Evolutionary conservation across 1,140 invertebrate species (phyloP).

Genomic region (Drosophila subobscura): DNA sequence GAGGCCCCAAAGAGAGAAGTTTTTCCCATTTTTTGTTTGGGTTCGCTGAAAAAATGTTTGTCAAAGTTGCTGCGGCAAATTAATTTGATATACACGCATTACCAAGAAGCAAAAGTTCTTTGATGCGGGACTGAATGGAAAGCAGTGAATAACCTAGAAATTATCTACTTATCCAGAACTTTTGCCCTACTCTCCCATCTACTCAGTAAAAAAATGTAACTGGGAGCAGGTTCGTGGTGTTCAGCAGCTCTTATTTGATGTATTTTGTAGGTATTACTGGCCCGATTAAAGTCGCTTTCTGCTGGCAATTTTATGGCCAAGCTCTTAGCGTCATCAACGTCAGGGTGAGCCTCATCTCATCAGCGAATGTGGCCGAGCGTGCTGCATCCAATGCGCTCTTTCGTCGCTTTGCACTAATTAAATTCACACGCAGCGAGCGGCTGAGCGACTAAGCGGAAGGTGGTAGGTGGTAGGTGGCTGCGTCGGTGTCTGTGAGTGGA

Average conservation of each 20-base stretch:
- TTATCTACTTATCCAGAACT: slow-evolving; percentile 13
- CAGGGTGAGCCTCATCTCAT: slow-evolving; percentile 18
- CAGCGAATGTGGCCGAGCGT: slow-evolving; percentile 35
- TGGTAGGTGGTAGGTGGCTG: not conserved
- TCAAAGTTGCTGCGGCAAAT: slow-evolving; percentile 46
- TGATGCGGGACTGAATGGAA: not conserved
- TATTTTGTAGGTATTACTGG: not conserved
- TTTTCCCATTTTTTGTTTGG: not conserved
- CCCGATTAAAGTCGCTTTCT: slow-evolving; percentile 28
- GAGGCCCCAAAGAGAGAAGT: slow-evolving; percentile 28
- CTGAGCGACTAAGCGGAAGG: not conserved
- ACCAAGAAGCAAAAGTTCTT: not conserved
- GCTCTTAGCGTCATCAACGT: slow-evolving; percentile 25
- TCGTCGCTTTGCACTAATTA: slow-evolving; percentile 44
- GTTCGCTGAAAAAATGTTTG: not conserved
- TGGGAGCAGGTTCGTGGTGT: not conserved
- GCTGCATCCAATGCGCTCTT: slow-evolving; percentile 20
- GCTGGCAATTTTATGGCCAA: slow-evolving; percentile 51
- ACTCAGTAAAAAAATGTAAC: too few species aligned
- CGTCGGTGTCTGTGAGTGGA: too few species aligned
- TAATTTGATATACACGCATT: slow-evolving; percentile 45
- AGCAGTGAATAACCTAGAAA: slow-evolving; percentile 35
- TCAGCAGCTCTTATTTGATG: not conserved
- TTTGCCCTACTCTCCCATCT: not conserved
- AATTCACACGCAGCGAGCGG: slow-evolving; percentile 18